Conservation (phyloP, 2,797 vertebrate genomes). For the Graptemys geographica region DNA sequence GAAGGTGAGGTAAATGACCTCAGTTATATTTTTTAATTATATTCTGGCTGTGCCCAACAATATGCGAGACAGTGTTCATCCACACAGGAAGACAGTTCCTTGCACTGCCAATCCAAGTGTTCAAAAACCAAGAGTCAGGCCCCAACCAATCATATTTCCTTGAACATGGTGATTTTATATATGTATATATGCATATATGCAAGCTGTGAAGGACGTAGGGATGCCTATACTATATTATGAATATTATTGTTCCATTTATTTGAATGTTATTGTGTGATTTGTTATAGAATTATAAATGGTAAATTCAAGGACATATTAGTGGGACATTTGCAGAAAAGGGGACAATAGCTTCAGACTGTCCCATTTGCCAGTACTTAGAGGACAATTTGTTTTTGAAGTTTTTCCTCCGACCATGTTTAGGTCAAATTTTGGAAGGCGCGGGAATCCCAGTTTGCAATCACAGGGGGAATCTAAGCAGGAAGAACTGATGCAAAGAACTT, state of each 20-base stretch:
- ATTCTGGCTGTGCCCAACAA: not conserved
- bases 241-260: not conserved
- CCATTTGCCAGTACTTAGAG: not conserved
- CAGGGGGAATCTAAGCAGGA: not conserved
- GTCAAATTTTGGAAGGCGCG: not conserved
- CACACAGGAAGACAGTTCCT: not conserved
- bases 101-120: not conserved
- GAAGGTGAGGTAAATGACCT: not conserved
- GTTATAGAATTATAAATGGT: not conserved
- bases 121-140: not conserved
- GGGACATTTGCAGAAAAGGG: not conserved
- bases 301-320: not conserved
- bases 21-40: not conserved
- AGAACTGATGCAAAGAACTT: not conserved
- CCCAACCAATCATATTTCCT: not conserved
- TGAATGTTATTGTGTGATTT: not conserved
- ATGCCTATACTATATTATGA: not conserved
- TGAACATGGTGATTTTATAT: not conserved
- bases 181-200: too few species aligned
- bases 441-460: rapidly evolving
- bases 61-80: not conserved
- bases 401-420: too few species aligned
- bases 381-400: not conserved
- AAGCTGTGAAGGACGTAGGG: too few species aligned
- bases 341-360: not conserved